Base-by-base conservation (phyloP, 2,888 invertebrate genomes). In the Drosophila seclusa region DNA sequence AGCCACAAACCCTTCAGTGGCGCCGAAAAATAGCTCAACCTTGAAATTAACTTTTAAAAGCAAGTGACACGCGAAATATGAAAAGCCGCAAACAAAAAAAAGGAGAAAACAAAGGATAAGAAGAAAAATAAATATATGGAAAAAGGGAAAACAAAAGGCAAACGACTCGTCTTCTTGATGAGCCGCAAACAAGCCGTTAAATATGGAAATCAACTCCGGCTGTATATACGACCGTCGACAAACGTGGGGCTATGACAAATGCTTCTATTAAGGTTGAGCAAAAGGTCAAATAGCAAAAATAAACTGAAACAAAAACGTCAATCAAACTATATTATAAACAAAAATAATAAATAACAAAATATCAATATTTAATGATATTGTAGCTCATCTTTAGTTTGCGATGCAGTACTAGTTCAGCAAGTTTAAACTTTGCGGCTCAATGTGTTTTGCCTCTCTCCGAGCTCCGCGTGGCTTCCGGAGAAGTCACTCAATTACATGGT, bases 1-100 rank as follows among this genome's bases (percentile, higher is more conserved):
- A 66, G 69, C 62, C 73, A 67, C 69, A 67, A 85, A 83, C 85
- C 88, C 86, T 86, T 86, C 79, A 76, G 31, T 80, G 48, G 38
- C 49, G 31, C 60, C 55, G 45, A 65, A 67, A 77, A 87, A 80
- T 81, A 89, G 79, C 77, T 90, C 84, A 90, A 82, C 89, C 90
- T 89, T 90, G 89, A 90, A 90, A 90, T 90, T 90, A 85, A 90
- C 78, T 90, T 89, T 82, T 69, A 59, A 76, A 76, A 75, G 75
- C 68, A 57, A 61, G 68, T 67, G 68, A 66, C 59, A 69, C 57
- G 64, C 65, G 70, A 80, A 83, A 76, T 82, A 80, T 82, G 76
- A 80, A 68, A 69, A 61, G 66, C 45, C 54, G 59, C 40, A 70
- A 48, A 32, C 73, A 67, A 32, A 40, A 7, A 24, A 67, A 50